Conservation (phyloP, 2,888 invertebrate genomes). For the Drosophila pegasa region DNA sequence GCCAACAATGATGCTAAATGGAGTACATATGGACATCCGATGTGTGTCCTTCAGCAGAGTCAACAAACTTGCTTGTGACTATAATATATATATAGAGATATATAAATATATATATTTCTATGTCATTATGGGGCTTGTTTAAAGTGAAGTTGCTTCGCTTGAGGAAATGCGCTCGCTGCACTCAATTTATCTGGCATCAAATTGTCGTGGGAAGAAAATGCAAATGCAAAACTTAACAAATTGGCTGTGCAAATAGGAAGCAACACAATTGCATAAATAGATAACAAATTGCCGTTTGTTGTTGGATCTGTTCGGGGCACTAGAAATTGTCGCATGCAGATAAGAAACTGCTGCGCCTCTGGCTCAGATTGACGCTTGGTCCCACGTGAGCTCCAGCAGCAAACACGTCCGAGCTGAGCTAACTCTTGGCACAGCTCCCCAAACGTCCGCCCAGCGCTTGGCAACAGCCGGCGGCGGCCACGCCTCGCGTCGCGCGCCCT, state of each 20-base stretch:
- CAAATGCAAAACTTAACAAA: conserved; percentile 18
- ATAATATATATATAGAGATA: not conserved
- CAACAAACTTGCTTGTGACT: conserved; percentile 31
- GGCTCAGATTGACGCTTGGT: conserved; percentile 10
- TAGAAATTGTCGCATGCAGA: not conserved
- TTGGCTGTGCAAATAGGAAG: conserved; percentile 39
- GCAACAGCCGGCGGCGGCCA: not conserved
- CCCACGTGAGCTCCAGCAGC: conserved; percentile 38
- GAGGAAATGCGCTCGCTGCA: not conserved
- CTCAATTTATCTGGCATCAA: conserved; percentile 18
- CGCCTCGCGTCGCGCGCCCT: not conserved
- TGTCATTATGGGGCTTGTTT: not conserved
- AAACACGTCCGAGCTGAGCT: conserved; percentile 12
- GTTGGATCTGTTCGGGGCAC: not conserved
- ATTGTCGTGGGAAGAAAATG: conserved; percentile 23
- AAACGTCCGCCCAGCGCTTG: conserved; percentile 10
- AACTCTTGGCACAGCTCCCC: not conserved
- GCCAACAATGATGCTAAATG: conserved; percentile 30
- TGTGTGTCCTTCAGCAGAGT: conserved; percentile 50
- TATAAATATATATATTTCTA: not conserved
- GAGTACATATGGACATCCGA: conserved; percentile 15
- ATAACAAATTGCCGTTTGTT: conserved; percentile 1
- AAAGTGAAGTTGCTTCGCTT: conserved; percentile 35
- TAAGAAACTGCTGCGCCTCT: conserved; percentile 8
- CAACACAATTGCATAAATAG: conserved; percentile 5